Conservation (phyloP, 2,113 vertebrate species). For the Tringa solitaria region DNA sequence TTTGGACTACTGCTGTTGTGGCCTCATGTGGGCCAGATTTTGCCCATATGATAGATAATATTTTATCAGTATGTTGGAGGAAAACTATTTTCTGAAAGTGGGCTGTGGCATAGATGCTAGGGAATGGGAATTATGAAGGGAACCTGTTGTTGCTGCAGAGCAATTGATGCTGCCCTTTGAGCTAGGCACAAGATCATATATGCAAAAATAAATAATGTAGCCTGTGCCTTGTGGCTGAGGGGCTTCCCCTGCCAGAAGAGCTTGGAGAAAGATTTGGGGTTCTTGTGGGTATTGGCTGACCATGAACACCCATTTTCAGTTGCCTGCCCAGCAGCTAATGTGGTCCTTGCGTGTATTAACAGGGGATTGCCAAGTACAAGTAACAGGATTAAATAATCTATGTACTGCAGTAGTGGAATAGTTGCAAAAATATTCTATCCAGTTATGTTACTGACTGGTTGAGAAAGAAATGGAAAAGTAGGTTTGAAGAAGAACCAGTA, state of each 20-base stretch:
- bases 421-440: background rate
- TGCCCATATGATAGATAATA: background rate
- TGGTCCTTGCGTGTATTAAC: background rate
- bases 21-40: background rate
- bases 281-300: background rate
- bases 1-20: background rate
- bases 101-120: background rate
- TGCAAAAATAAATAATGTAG: background rate
- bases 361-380: background rate
- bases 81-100: background rate
- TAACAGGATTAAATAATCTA: background rate
- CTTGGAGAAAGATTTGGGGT: background rate
- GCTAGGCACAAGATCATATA: background rate
- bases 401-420: background rate
- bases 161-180: background rate
- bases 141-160: background rate
- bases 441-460: background rate
- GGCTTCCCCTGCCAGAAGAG: background rate
- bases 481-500: background rate
- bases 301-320: background rate
- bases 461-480: background rate
- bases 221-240: background rate
- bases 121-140: background rate
- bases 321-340: background rate
- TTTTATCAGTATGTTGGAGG: background rate